phyloP scores from a whole-genome alignment of 2,797 vertebrate species.

The Telmatherina bonti region DNA sequence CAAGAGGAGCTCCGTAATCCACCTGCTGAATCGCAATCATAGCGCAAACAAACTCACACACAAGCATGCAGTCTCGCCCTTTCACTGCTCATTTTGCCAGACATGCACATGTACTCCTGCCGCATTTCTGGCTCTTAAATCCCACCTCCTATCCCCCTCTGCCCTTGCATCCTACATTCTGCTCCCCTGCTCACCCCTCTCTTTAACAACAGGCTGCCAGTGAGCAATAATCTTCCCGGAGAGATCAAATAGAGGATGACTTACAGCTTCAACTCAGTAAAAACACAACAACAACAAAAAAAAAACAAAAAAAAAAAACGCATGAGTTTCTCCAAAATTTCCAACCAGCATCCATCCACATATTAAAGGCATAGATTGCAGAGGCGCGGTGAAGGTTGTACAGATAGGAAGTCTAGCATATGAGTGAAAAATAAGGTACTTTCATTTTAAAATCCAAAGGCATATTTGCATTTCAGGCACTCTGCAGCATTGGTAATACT shows the following conservation, averaged over 20 bases:
- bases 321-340: conserved; percentile 46
- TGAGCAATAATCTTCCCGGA: conserved; percentile 45
- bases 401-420: not conserved
- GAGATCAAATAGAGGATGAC: conserved; percentile 54
- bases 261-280: conserved; percentile 34
- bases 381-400: conserved; percentile 8
- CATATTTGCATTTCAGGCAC: conserved; percentile 26
- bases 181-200: conserved; percentile 15
- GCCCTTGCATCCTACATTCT: conserved; percentile 34
- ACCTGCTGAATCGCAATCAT: conserved; percentile 66
- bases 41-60: conserved; percentile 58
- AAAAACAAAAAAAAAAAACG: conserved; percentile 29
- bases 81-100: conserved; percentile 54
- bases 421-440: not conserved
- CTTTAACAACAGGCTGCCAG: conserved; percentile 36
- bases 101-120: conserved; percentile 63
- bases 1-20: conserved; percentile 67
- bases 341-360: conserved; percentile 37
- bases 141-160: conserved; percentile 35
- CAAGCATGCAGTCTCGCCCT: conserved; percentile 42
- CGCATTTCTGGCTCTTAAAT: conserved; percentile 38
- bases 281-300: too few species aligned
- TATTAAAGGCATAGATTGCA: conserved; percentile 27
- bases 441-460: conserved; percentile 28
- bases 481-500: conserved; percentile 35